Percentiles rank a stretch among this genome's conserved stretches.
Conservation (phyloP, 2,113 vertebrate species). For the Ptilorrhoa leucosticta region DNA sequence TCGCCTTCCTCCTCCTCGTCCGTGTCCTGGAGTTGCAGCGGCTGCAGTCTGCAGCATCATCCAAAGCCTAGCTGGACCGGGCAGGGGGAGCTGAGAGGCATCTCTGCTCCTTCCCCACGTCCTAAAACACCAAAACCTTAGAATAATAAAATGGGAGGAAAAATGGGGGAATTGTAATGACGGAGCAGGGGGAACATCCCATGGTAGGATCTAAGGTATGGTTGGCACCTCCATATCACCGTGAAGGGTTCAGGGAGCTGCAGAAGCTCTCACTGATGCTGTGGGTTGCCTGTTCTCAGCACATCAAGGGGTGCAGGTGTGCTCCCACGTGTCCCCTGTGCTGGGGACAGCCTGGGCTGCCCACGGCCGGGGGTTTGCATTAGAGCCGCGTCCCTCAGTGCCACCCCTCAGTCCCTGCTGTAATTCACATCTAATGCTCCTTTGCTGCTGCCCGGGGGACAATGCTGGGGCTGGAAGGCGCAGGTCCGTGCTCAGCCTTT, state of each 20-base stretch:
- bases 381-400: neutral
- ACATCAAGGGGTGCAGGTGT: accelerated
- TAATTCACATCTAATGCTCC: neutral
- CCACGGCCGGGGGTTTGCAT: accelerated
- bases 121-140: neutral
- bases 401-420: neutral
- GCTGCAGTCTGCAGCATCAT: neutral
- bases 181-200: neutral
- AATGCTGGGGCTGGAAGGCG: neutral
- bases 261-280: neutral
- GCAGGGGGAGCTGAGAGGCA: neutral
- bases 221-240: accelerated
- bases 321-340: neutral
- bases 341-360: neutral
- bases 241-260: neutral
- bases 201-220: neutral
- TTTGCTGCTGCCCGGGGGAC: neutral
- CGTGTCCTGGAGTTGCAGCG: constrained; percentile 46
- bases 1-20: constrained; percentile 63
- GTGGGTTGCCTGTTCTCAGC: neutral
- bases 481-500: accelerated
- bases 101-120: neutral
- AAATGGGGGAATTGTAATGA: neutral
- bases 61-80: neutral
- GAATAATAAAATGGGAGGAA: constrained; percentile 32